Conservation (phyloP, 2,797 vertebrate genomes). For the Halcyon chelicuti region DNA sequence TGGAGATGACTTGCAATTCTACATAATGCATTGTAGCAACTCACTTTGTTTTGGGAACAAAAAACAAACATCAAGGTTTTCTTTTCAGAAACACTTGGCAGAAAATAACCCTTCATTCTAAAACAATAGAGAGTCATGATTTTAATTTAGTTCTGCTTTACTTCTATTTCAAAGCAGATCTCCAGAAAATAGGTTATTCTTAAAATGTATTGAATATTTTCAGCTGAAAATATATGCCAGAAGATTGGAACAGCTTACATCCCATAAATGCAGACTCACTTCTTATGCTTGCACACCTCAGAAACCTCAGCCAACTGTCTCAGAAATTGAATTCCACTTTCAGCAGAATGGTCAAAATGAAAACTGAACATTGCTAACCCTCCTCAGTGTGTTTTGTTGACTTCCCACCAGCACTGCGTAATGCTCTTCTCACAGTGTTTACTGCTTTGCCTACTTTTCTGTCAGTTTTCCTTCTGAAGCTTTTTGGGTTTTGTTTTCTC, state of each 20-base stretch:
- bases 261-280: background rate
- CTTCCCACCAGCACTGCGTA: background rate
- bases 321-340: background rate
- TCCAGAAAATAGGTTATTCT: background rate
- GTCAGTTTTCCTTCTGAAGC: background rate
- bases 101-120: slow-evolving; percentile 1
- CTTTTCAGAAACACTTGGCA: slow-evolving; percentile 35
- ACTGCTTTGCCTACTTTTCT: background rate
- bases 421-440: background rate
- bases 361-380: background rate
- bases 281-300: background rate
- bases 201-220: slow-evolving; percentile 6
- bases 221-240: background rate
- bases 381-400: background rate
- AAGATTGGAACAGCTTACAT: background rate
- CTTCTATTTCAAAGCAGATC: slow-evolving; percentile 30
- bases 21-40: background rate
- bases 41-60: slow-evolving; percentile 21
- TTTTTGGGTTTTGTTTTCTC: background rate
- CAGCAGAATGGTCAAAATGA: background rate
- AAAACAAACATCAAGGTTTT: slow-evolving; percentile 26
- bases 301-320: background rate
- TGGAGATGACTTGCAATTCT: slow-evolving; percentile 9
- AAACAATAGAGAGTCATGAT: slow-evolving; percentile 44
- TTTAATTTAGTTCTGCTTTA: slow-evolving; percentile 48